phyloP scores from a whole-genome alignment of 2,797 vertebrate species.

The Acrossocheilus wenchowensis region DNA sequence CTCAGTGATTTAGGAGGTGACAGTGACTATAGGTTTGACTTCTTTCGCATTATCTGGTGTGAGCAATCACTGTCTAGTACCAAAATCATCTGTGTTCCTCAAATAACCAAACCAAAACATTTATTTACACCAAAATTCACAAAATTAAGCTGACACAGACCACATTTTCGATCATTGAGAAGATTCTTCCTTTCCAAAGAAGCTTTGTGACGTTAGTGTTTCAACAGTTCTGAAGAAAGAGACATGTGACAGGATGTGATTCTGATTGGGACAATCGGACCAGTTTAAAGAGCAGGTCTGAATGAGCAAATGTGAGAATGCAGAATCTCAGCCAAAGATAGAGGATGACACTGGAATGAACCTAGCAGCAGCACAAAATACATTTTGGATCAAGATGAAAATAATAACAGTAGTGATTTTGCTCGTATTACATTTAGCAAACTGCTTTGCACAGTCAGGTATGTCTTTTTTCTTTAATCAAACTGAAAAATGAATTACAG shows the following conservation, averaged over 20 bases:
- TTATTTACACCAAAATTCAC: neutral
- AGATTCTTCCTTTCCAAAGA: neutral
- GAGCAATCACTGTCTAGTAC: neutral
- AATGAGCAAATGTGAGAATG: conserved; percentile 23
- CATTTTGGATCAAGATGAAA: conserved; percentile 63
- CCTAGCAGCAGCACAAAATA: conserved; percentile 59
- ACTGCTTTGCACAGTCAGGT: conserved; percentile 52
- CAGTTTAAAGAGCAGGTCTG: conserved; percentile 19
- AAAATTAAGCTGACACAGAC: neutral
- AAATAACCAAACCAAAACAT: neutral
- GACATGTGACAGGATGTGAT: conserved; percentile 70
- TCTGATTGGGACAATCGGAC: conserved; percentile 57
- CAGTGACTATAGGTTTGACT: neutral
- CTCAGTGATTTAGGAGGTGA: neutral
- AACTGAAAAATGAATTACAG: neutral
- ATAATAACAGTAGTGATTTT: conserved; percentile 63
- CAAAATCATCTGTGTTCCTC: neutral
- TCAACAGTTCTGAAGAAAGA: conserved; percentile 53
- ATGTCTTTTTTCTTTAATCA: conserved; percentile 1
- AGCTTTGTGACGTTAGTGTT: conserved; percentile 60
- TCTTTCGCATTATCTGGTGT: neutral
- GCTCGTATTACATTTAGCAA: conserved; percentile 63
- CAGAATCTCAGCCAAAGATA: conserved; percentile 16
- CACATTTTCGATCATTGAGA: neutral
- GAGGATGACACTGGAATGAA: conserved; percentile 64